These are phyloP conservation scores for Drosophila carrolli DNA, from an alignment of 1,140 invertebrate species.

Conservation along the genomic window DNA sequence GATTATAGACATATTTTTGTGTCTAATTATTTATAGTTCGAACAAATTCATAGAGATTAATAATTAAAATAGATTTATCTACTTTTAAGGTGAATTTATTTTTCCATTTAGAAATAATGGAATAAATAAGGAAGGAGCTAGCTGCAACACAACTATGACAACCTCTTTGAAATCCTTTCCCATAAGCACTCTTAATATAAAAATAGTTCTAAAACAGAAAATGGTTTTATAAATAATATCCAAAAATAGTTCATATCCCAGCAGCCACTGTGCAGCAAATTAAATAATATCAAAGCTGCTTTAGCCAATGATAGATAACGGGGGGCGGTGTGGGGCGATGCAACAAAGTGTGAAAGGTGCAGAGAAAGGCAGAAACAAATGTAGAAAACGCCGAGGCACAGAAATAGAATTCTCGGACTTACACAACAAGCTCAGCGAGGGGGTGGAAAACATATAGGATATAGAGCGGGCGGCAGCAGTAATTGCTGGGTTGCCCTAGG, in stretches of 20 bases:
- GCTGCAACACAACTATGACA: no score
- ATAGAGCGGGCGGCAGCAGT: constrained; percentile 6
- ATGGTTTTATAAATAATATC: not conserved
- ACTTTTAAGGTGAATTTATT: no score
- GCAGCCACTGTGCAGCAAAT: constrained; percentile 46
- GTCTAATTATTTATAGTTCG: no score
- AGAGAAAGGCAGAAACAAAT: constrained; percentile 17
- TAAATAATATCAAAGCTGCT: constrained; percentile 71
- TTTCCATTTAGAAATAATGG: no score
- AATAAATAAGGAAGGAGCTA: no score
- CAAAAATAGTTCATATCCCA: not conserved
- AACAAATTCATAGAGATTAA: no score
- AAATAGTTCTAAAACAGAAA: no score
- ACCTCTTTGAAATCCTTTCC: no score
- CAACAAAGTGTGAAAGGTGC: constrained; percentile 63
- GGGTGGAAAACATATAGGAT: not conserved
- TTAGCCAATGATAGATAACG: constrained; percentile 27
- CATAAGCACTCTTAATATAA: no score
- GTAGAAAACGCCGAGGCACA: constrained; percentile 42
- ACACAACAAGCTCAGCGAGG: constrained; percentile 39
- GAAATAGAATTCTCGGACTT: constrained; percentile 73
- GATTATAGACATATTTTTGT: no score
- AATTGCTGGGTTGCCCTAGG: constrained; percentile 23
- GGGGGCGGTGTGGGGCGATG: constrained; percentile 19
- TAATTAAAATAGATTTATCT: no score